Evolutionary conservation across 2,888 invertebrate genomes (phyloP), one percentile per base, ranked within the genome.

Genomic region (Pseudanteris insignis): DNA sequence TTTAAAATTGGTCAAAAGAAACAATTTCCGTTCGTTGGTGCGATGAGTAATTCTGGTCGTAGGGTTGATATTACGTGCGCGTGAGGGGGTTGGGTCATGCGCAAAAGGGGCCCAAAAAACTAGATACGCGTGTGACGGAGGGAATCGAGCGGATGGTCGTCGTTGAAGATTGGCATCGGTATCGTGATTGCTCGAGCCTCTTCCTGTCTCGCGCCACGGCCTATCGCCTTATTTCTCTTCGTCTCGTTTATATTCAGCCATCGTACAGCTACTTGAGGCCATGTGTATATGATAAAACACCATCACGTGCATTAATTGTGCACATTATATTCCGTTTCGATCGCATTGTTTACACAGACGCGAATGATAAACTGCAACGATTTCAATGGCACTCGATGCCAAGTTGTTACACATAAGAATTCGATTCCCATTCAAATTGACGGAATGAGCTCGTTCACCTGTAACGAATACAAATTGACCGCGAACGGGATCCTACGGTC

Each of bases 201-300:
- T 60, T 61, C 61, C 63, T 62, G 51, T 59, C 60, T 61, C 65
- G 58, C 65, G 48, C 18, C 18, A 18, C 18, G 18, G 3, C 6
- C 18, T 18, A 18, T 18, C 18, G 18, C 63, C 64, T 67, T 69
- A 66, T 70, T 66, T 63, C 64, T 61, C 63, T 63, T 65, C 38
- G 60, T 64, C 63, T 68, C 66, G 63, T 70, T 65, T 63, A 64
- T 69, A 69, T 70, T 63, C 67, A 67, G 48, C 61, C 60, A 55
- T 59, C 59, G 64, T 70, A 58, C 57, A 57, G 58, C 50, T 51
- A 33, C 25, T 25, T 26, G 15, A 38, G 32, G 2, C 36, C 9
- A 30, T 34, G 34, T 33, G 26, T 44, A 18, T 32, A 34, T 37
- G 32, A 47, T 47, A 48, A 41, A 41, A 40, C 13, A 18, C 36